Evolutionary conservation across 2,113 vertebrate species (phyloP).

Genomic region (Pyrgilauda ruficollis): DNA sequence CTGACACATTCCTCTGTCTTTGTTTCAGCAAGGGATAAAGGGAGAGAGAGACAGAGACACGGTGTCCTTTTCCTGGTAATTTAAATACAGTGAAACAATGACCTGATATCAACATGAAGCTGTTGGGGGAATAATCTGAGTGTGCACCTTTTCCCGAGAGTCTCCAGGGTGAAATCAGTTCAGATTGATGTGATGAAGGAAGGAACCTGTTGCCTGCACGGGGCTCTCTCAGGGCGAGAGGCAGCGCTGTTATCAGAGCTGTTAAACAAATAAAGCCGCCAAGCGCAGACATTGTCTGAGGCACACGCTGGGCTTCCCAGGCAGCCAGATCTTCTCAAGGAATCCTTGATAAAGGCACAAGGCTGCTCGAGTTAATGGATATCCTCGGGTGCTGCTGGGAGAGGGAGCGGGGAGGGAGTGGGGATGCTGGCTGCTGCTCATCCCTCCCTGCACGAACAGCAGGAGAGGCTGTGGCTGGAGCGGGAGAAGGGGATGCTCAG

Average conservation of each 20-base stretch:
- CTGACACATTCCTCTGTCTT: constrained; percentile 25
- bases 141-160: not conserved
- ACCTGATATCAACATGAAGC: not conserved
- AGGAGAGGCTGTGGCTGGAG: not conserved
- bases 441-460: not conserved
- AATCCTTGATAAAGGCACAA: constrained; percentile 47
- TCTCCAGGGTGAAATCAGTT: constrained; percentile 25
- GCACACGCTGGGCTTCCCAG: not conserved
- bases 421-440: not conserved
- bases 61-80: not conserved
- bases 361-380: constrained; percentile 1
- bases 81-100: constrained; percentile 44
- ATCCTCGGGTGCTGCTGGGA: not conserved
- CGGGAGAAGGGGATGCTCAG: not conserved
- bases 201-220: not conserved
- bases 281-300: constrained; percentile 44
- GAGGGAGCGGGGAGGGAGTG: not conserved
- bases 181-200: constrained; percentile 47
- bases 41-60: not conserved
- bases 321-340: constrained; percentile 26
- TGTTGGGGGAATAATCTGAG: constrained; percentile 26
- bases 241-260: constrained; percentile 56
- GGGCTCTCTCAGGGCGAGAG: not conserved
- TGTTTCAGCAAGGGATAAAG: constrained; percentile 36
- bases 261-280: constrained; percentile 56